phyloP scores from a whole-genome alignment of 2,113 vertebrate genomes.

The Clinocottus analis region DNA sequence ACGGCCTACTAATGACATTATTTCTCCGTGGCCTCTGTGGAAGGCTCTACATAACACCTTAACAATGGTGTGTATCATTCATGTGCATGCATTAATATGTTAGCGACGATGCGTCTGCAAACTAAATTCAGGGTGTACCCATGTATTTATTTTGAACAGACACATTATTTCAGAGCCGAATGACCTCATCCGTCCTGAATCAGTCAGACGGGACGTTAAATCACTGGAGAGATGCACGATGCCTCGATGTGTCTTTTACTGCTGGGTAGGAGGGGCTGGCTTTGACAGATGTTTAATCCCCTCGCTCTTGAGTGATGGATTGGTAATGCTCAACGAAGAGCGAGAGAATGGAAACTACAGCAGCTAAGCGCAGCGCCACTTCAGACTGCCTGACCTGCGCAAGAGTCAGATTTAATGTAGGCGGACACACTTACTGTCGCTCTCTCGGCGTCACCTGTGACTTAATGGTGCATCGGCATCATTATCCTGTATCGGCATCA shows the following conservation, averaged over 20 bases:
- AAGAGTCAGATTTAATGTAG: slow-evolving; percentile 28
- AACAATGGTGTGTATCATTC: neutral
- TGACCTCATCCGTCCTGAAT: slow-evolving; percentile 63
- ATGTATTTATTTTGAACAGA: slow-evolving; percentile 29
- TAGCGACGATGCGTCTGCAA: neutral
- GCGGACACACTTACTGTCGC: slow-evolving; percentile 32
- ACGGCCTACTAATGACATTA: slow-evolving; percentile 20
- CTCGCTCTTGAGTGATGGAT: slow-evolving; percentile 68
- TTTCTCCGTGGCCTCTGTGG: neutral
- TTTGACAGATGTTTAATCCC: slow-evolving; percentile 81
- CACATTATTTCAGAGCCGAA: slow-evolving; percentile 42
- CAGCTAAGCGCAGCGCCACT: slow-evolving; percentile 49
- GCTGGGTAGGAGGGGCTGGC: slow-evolving; percentile 58
- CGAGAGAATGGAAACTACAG: slow-evolving; percentile 44
- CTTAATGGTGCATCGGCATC: slow-evolving; percentile 21
- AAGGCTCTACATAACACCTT: neutral
- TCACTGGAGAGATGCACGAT: slow-evolving; percentile 39
- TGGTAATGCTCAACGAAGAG: slow-evolving; percentile 58
- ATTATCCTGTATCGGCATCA: slow-evolving; percentile 20
- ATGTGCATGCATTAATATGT: neutral
- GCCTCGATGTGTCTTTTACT: slow-evolving; percentile 67
- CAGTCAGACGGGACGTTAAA: slow-evolving; percentile 61
- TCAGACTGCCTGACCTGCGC: slow-evolving; percentile 30
- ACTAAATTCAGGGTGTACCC: neutral
- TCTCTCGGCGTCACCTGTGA: slow-evolving; percentile 40